Percentiles rank a stretch among this genome's conserved stretches.
phyloP scores from a whole-genome alignment of 1,140 invertebrate species.

The Brachionus rotundiformis region DNA sequence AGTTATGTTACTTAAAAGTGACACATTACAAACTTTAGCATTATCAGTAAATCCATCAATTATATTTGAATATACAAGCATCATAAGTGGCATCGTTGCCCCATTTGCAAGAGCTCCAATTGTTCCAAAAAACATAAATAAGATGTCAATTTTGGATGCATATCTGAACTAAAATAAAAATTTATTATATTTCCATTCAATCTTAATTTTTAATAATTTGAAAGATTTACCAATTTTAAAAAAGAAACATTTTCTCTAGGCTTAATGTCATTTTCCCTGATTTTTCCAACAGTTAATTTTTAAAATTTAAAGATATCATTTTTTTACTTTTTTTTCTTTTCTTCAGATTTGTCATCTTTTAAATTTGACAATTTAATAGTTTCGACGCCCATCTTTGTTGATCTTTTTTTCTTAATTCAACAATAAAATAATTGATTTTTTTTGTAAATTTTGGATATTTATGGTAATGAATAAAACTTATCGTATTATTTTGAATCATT shows the following conservation, averaged over 20 bases:
- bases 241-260: not conserved
- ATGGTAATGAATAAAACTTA: no score
- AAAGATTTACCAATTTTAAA: not conserved
- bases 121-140: constrained; percentile 59
- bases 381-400: not conserved
- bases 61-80: constrained; percentile 61
- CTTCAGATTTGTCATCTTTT: not conserved
- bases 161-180: constrained; percentile 59
- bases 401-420: not conserved
- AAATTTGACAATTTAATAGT: not conserved
- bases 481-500: no score
- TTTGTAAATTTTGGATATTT: no score
- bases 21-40: not conserved
- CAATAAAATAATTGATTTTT: not conserved
- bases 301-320: no score
- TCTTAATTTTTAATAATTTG: not conserved
- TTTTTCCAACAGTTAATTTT: no score
- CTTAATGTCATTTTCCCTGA: not conserved
- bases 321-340: not conserved
- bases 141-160: constrained; percentile 56
- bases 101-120: constrained; percentile 57
- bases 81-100: constrained; percentile 59
- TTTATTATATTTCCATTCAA: no score
- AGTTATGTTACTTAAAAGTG: not conserved
- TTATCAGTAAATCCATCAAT: constrained; percentile 22